These are phyloP conservation scores for Eulemur rubriventer DNA, from an alignment of 2,797 vertebrate genomes.

Conservation along the genomic window DNA sequence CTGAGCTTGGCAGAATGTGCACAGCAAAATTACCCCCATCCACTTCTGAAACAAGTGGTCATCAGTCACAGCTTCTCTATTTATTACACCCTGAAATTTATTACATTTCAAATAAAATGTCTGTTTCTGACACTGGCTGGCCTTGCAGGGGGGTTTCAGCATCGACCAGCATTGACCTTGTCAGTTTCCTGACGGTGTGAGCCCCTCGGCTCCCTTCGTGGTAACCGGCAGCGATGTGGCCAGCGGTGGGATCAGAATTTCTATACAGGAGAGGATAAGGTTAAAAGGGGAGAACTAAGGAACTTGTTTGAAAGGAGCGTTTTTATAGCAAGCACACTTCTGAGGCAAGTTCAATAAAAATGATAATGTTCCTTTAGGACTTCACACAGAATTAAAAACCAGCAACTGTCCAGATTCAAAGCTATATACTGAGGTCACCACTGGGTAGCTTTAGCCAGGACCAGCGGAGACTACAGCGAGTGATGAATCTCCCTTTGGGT, in stretches of 20 bases:
- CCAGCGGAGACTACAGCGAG: neutral
- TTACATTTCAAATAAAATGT: slow-evolving; percentile 42
- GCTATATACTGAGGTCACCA: neutral
- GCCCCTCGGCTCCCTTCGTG: neutral
- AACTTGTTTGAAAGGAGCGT: neutral
- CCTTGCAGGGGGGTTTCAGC: neutral
- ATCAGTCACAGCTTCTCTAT: neutral
- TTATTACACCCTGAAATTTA: neutral
- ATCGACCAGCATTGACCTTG: neutral
- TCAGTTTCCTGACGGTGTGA: neutral
- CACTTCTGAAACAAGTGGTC: slow-evolving; percentile 38
- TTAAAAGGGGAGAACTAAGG: neutral
- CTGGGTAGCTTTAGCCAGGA: neutral
- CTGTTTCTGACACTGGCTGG: neutral
- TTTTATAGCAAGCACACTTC: neutral
- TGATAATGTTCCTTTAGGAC: neutral
- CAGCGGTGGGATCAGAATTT: neutral
- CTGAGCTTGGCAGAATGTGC: neutral
- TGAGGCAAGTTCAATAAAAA: slow-evolving; percentile 8
- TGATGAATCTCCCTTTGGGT: neutral
- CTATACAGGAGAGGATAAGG: neutral
- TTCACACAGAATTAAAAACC: neutral
- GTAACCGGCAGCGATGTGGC: neutral
- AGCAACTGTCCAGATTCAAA: neutral
- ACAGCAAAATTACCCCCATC: neutral